Conservation (phyloP, 2,797 vertebrate species). For the Chelon labrosus region DNA sequence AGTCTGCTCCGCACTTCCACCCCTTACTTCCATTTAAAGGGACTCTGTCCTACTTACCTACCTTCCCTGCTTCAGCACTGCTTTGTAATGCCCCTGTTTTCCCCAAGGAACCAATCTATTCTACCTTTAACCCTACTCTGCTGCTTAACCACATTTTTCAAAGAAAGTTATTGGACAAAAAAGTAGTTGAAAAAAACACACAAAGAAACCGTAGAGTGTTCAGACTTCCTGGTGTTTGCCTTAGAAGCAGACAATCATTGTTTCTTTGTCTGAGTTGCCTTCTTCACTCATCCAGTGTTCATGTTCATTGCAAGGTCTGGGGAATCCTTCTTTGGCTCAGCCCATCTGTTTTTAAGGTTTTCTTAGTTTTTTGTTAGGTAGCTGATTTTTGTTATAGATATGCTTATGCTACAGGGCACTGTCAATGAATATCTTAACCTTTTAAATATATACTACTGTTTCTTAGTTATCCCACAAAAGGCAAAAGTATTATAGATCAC, state of each 20-base stretch:
- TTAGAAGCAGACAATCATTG: neutral
- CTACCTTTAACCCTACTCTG: conserved; percentile 51
- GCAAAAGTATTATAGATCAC: neutral
- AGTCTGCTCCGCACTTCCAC: conserved; percentile 51
- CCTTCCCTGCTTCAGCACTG: conserved; percentile 41
- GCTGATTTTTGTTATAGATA: no score
- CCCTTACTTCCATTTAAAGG: conserved; percentile 63
- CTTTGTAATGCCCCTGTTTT: conserved; percentile 34
- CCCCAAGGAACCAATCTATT: conserved; percentile 36
- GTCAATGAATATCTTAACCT: neutral
- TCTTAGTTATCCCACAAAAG: neutral
- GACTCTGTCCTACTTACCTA: conserved; percentile 66
- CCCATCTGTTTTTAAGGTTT: no score
- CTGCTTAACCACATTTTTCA: conserved; percentile 45
- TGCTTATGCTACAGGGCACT: no score
- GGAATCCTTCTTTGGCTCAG: no score
- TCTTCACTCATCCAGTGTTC: no score
- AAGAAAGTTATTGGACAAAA: conserved; percentile 26
- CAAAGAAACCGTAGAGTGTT: neutral
- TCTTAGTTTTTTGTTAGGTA: no score
- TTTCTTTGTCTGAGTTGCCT: neutral
- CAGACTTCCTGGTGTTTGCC: neutral
- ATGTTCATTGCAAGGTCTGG: no score
- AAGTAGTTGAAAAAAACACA: neutral
- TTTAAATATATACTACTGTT: neutral